Percentiles rank a stretch among this genome's conserved stretches.
These are phyloP conservation scores for Mugil cephalus DNA, from an alignment of 2,113 vertebrate genomes.

Conservation along the genomic window DNA sequence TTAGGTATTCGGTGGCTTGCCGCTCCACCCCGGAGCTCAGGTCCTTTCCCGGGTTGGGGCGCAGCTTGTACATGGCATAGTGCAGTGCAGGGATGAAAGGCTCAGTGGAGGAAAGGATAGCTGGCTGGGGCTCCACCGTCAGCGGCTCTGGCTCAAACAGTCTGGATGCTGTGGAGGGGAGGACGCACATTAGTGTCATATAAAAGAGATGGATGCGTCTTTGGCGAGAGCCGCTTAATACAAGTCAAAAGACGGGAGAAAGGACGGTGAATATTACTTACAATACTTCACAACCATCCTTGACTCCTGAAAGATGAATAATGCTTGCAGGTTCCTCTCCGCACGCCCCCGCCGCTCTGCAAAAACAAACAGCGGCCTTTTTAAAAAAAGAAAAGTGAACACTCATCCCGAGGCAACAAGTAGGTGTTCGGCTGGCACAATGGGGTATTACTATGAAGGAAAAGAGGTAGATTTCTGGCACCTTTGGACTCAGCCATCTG, in stretches of 20 bases:
- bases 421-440: conserved; percentile 48
- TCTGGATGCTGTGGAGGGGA: conserved; percentile 62
- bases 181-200: background rate
- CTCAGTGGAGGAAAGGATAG: conserved; percentile 62
- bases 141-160: conserved; percentile 67
- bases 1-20: conserved; percentile 87
- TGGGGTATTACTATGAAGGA: conserved; percentile 20
- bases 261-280: conserved; percentile 70
- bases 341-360: conserved; percentile 86
- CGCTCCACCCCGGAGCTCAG: conserved; percentile 87
- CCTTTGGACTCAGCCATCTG: conserved; percentile 92
- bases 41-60: conserved; percentile 85
- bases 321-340: conserved; percentile 88
- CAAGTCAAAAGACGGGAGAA: background rate
- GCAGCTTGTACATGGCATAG: conserved; percentile 86
- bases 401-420: conserved; percentile 34
- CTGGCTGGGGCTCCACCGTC: conserved; percentile 65
- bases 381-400: conserved; percentile 39
- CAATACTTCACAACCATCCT: conserved; percentile 82
- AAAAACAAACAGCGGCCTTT: conserved; percentile 59
- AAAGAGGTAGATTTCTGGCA: conserved; percentile 64
- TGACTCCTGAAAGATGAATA: conserved; percentile 94
- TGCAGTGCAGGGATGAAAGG: conserved; percentile 89
- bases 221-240: background rate
- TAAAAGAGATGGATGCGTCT: background rate